Base-by-base conservation (phyloP, 2,888 invertebrate genomes). In the Drosophila prostipennis region DNA sequence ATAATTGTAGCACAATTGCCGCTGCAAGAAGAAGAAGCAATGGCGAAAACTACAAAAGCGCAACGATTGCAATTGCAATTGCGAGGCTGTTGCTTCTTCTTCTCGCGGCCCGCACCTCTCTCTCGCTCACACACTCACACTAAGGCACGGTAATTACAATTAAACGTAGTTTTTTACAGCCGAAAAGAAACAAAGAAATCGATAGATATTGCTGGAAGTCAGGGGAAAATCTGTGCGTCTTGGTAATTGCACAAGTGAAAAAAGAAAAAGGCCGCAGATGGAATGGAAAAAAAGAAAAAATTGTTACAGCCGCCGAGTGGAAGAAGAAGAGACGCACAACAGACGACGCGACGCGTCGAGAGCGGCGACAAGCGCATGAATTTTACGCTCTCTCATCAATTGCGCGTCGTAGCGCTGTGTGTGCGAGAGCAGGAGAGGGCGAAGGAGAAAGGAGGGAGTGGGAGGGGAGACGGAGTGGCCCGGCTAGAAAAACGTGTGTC, bases 401-500 rank as follows among this genome's bases (percentile, higher is more conserved):
- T 77, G 78, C 80, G 87, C 72, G 80, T 81, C 34, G 64, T 32
- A 48, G 29, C 29, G 45, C 29, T 32, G 14, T 32, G 29, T 46
- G 46, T 45, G 45, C 10, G 26, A 45, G 45, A 23, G n/a, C 23
- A 43, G 72, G 69, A 57, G 83, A 70, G 81, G 72, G 81, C 57
- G 61, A 32, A 34, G 56, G 51, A 70, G 61, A 63, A 26, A 26
- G 54, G 71, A 39, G 10, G 40, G 43, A 71, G 52, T 52, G 49
- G 59, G 61, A 69, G 64, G 34, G 67, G 64, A 78, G 80, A 16
- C 79, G 77, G 73, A 80, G 78, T 56, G 57, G 74, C 74, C 74
- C 74, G 89, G 89, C 82, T 82, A 82, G 87, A 88, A 82, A 82
- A 82, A 81, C 88, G 81, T 82, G 80, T 84, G 85, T 67, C 67